A percentile compares a stretch with the other conserved stretches of the same genome.
phyloP scores from a whole-genome alignment of 92 coral and sea anemone species.

The Porites cylindrica region DNA sequence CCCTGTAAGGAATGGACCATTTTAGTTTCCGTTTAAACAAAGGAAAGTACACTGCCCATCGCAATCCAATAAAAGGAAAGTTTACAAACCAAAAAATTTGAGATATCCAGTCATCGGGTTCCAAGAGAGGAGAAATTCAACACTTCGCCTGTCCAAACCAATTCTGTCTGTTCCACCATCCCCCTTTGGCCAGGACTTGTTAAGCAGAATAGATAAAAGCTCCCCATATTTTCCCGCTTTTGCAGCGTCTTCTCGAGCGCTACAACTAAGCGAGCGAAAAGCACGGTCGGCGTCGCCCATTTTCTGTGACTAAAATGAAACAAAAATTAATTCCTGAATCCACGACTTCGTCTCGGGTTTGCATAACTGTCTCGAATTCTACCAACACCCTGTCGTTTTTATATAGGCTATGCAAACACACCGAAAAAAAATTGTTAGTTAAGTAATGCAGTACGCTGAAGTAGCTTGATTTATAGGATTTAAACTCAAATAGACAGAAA shows the following conservation, averaged over 20 bases:
- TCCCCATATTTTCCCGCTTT: slow-evolving; percentile 52
- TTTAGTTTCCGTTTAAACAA: too few relatives aligned
- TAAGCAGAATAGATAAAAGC: slow-evolving; percentile 70
- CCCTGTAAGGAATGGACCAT: not conserved
- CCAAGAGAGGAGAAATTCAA: slow-evolving; percentile 74
- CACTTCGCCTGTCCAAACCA: slow-evolving; percentile 33
- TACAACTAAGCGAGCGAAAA: slow-evolving; percentile 14
- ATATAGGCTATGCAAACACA: too few relatives aligned
- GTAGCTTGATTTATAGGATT: too few relatives aligned
- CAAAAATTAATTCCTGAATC: not conserved
- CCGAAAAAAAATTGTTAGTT: too few relatives aligned
- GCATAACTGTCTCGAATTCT: too few relatives aligned
- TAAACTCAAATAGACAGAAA: too few relatives aligned
- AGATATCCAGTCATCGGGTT: slow-evolving; percentile 77
- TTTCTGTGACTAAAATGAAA: not conserved
- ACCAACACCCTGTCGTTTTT: too few relatives aligned
- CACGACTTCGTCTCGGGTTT: too few relatives aligned
- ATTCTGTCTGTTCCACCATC: not conserved
- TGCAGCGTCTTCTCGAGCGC: not conserved
- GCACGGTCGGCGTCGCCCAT: slow-evolving; percentile 17
- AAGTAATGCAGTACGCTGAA: too few relatives aligned
- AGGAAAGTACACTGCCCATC: too few relatives aligned
- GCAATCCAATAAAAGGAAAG: not conserved
- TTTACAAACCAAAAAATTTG: slow-evolving; percentile 57
- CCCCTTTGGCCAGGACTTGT: slow-evolving; percentile 69